A percentile compares a stretch with the other conserved stretches of the same genome.
phyloP scores from a whole-genome alignment of 2,888 invertebrate genomes.

The Caenorhabditis plicata region DNA sequence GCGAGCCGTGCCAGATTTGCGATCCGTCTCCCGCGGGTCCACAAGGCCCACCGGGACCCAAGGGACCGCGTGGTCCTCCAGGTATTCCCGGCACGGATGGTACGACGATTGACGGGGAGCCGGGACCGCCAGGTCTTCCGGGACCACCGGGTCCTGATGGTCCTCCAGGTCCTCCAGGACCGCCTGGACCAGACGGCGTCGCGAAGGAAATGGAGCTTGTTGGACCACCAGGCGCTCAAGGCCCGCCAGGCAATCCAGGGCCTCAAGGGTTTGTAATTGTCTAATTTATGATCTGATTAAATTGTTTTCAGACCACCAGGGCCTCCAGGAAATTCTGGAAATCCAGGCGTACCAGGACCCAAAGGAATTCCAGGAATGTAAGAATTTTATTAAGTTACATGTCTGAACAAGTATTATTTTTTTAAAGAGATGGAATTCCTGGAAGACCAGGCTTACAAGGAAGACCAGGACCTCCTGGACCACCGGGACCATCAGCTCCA shows the following conservation, averaged over 20 bases:
- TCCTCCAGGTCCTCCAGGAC: slow-evolving; percentile 21
- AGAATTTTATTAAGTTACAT: not conserved
- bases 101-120: slow-evolving; percentile 20
- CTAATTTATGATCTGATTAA: not conserved
- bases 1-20: slow-evolving; percentile 33
- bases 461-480: slow-evolving; percentile 16
- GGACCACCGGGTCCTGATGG: slow-evolving; percentile 32
- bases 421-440: slow-evolving; percentile 19
- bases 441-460: slow-evolving; percentile 28
- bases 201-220: slow-evolving; percentile 6
- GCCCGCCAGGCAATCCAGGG: slow-evolving; percentile 16
- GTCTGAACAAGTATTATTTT: not conserved
- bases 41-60: slow-evolving; percentile 33
- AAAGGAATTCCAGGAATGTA: not conserved
- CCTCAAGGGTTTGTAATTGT: slow-evolving; percentile 6
- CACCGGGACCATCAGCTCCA: slow-evolving; percentile 15
- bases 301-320: slow-evolving; percentile 17
- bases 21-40: slow-evolving; percentile 22
- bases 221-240: slow-evolving; percentile 24
- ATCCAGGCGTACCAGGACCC: no score
- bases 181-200: slow-evolving; percentile 10
- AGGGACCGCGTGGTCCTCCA: slow-evolving; percentile 16
- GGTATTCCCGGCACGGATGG: slow-evolving; percentile 33
- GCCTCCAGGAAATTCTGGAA: slow-evolving; percentile 18
- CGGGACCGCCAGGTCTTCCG: slow-evolving; percentile 22